These are phyloP conservation scores for Setipinna tenuifilis DNA, from an alignment of 2,797 vertebrate genomes.

Conservation along the genomic window DNA sequence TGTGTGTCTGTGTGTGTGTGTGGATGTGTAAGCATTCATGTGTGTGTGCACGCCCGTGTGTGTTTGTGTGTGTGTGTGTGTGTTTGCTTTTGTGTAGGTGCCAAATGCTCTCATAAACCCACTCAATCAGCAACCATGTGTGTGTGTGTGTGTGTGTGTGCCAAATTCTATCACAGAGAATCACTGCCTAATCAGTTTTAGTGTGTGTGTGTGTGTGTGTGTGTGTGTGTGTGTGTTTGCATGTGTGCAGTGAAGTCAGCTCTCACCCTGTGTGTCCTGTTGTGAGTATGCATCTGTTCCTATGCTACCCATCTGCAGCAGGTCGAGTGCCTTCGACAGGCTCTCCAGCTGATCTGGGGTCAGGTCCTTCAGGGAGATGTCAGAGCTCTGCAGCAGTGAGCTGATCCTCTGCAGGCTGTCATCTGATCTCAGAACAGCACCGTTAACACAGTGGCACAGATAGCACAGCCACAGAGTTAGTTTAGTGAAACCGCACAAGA, in stretches of 20 bases:
- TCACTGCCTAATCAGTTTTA: not conserved
- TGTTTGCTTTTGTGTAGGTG: not conserved
- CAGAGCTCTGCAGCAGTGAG: slow-evolving; percentile 77
- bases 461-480: not conserved
- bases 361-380: slow-evolving; percentile 81
- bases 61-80: not conserved
- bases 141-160: not conserved
- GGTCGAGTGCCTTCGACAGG: slow-evolving; percentile 74
- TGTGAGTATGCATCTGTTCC: not conserved
- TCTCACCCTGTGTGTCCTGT: not conserved
- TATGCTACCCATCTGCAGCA: no score
- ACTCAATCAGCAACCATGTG: no score
- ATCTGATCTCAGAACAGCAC: slow-evolving; percentile 64
- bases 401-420: slow-evolving; percentile 73
- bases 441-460: slow-evolving; percentile 25
- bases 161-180: not conserved
- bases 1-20: slow-evolving; percentile 17
- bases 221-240: not conserved
- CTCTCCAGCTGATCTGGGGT: slow-evolving; percentile 78
- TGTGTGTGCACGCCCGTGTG: not conserved
- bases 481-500: not conserved
- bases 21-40: not conserved
- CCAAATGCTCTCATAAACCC: not conserved
- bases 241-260: not conserved
- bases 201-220: not conserved